Evolutionary conservation across 2,113 vertebrate genomes (phyloP), one percentile per base, ranked within the genome.

Genomic region (Centrocercus urophasianus): DNA sequence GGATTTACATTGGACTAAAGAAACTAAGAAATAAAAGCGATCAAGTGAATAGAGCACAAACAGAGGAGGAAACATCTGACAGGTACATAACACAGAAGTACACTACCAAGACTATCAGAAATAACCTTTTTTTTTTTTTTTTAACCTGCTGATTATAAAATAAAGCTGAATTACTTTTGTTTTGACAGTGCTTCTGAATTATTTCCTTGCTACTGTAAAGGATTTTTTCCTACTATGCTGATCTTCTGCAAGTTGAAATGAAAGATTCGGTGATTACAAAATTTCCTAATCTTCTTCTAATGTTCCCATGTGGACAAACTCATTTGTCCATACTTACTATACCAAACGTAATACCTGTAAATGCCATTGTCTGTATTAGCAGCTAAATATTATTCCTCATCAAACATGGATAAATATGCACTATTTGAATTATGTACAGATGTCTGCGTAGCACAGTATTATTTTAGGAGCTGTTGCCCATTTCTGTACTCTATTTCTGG

Each of bases 371-470:
- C 90, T 90, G 38, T 96, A 85, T 90, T 80, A 95, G 96, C 96
- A 96, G 88, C 95, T 85, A 71, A 76, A 83, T 89, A 28, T 85
- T 94, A 93, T 74, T 95, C 80, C 88, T 77, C 91, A 69, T 95
- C 86, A 74, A 93, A n/a, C n/a, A 84, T 63, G 88, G 61, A 95
- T 94, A 91, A 95, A 96, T 77, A 96, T 88, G 88, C 96, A 96
- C 96, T 97, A 82, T 84, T 72, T 85, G 83, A 95, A 92, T 93
- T 93, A 88, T 71, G 86, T 95, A 96, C 95, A 90, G 95, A 79
- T 93, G 81, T 92, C 94, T 88, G 80, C 86, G 64, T 96, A 97
- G 95, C 94, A 94, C 94, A 93, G 91, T 93, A 50, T 95, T 92
- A 57, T 82, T 90, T 88, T 92, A 75, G 85, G 90, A 96, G 92